Evolutionary conservation across 2,888 invertebrate species (phyloP).

Genomic region (Heliconius ismenius): DNA sequence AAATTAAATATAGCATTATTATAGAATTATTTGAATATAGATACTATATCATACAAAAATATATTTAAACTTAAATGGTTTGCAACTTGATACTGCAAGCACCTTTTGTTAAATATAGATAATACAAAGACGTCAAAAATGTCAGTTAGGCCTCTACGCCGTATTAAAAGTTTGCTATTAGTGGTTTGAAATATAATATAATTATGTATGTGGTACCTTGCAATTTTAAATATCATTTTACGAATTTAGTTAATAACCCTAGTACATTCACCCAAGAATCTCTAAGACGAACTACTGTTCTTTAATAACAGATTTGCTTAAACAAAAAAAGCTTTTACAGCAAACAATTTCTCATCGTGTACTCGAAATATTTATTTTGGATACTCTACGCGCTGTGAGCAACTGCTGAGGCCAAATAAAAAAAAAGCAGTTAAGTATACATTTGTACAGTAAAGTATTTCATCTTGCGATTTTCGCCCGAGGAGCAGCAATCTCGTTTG

Average conservation of each 20-base stretch:
- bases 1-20: no score
- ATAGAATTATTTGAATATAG: no score
- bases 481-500: constrained; percentile 41
- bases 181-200: no score
- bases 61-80: background rate
- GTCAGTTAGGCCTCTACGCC: background rate
- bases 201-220: no score
- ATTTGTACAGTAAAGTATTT: constrained; percentile 35
- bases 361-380: constrained; percentile 24
- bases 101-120: no score
- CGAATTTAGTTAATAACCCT: background rate
- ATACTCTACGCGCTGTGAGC: constrained; percentile 17
- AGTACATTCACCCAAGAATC: background rate
- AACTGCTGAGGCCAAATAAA: constrained; percentile 24
- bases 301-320: background rate
- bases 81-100: no score
- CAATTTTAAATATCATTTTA: background rate
- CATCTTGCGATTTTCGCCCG: constrained; percentile 41
- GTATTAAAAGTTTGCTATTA: background rate
- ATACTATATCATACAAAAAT: background rate
- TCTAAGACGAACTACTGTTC: background rate
- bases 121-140: background rate
- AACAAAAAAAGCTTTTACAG: no score
- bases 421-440: constrained; percentile 22
- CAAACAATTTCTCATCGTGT: background rate